Evolutionary conservation across 2,888 invertebrate species (phyloP).

Genomic region (Ernsta delagoae): DNA sequence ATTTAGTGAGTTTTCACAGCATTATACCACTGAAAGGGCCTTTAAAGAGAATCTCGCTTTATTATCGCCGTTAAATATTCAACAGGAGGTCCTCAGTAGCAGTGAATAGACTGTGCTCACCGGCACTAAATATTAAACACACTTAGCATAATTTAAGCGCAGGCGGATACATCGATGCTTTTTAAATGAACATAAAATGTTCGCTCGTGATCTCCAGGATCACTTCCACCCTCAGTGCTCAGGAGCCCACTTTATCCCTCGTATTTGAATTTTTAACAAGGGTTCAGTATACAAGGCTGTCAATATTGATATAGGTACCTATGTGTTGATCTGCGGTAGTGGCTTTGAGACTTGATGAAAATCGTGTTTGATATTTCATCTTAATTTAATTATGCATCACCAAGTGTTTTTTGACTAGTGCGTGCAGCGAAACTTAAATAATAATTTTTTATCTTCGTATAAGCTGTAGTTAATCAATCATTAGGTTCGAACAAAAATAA

Average conservation of each 20-base stretch:
- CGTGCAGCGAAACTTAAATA: too few relatives aligned
- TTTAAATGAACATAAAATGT: conserved; percentile 70
- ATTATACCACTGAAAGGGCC: conserved; percentile 25
- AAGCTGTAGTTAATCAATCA: too few relatives aligned
- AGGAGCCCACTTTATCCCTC: conserved; percentile 45
- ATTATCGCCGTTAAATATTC: conserved; percentile 37
- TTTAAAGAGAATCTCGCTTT: conserved; percentile 35
- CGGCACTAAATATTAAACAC: conserved; percentile 46
- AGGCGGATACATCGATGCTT: conserved; percentile 46
- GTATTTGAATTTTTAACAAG: conserved; percentile 53
- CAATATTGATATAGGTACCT: neutral
- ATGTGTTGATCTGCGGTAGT: neutral
- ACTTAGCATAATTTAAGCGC: conserved; percentile 49
- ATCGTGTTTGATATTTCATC: neutral
- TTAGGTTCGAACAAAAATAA: too few relatives aligned
- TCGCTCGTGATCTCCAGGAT: conserved; percentile 66
- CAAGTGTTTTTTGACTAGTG: too few relatives aligned
- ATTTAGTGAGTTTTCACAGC: conserved; percentile 14
- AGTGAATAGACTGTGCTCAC: conserved; percentile 26
- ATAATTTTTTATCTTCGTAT: too few relatives aligned
- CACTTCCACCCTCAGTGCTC: conserved; percentile 50
- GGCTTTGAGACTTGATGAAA: neutral
- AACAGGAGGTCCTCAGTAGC: conserved; percentile 28
- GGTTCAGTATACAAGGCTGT: conserved; percentile 33
- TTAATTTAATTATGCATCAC: neutral